Conservation (phyloP, 2,888 invertebrate species). For the Caenorhabditis virilis region DNA sequence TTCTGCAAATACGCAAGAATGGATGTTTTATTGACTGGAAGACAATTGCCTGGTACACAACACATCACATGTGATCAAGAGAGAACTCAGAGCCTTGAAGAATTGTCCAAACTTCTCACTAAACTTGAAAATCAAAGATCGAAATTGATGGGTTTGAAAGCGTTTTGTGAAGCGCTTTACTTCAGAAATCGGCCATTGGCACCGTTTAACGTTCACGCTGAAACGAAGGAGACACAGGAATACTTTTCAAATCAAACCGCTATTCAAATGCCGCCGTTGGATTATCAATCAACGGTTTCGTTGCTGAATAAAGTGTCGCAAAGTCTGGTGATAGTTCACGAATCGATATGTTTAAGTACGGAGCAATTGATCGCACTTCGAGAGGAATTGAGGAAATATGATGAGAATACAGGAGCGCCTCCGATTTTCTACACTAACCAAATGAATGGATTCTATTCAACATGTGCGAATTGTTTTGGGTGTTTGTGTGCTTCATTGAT, state of each 20-base stretch:
- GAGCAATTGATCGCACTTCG: slow-evolving; percentile 41
- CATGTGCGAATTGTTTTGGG: slow-evolving; percentile 71
- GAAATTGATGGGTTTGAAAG: slow-evolving; percentile 86
- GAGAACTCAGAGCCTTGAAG: slow-evolving; percentile 73
- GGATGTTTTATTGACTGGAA: slow-evolving; percentile 88
- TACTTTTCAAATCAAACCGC: slow-evolving; percentile 5
- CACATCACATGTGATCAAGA: slow-evolving; percentile 96
- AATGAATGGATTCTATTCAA: slow-evolving; percentile 6
- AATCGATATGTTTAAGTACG: slow-evolving; percentile 35
- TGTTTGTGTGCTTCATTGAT: slow-evolving; percentile 85
- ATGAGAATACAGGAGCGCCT: slow-evolving; percentile 18
- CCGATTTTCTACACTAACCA: slow-evolving; percentile 16
- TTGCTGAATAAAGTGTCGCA: not conserved
- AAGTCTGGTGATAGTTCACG: slow-evolving; percentile 50
- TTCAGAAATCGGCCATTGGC: slow-evolving; percentile 29
- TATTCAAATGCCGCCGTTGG: not conserved
- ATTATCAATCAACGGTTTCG: not conserved
- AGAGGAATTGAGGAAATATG: slow-evolving; percentile 43
- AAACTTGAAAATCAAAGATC: slow-evolving; percentile 93
- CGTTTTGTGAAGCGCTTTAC: slow-evolving; percentile 82
- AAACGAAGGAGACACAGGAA: slow-evolving; percentile 30
- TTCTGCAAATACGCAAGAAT: slow-evolving; percentile 99
- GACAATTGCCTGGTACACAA: slow-evolving; percentile 91
- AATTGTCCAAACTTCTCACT: slow-evolving; percentile 86
- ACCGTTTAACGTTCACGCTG: slow-evolving; percentile 27